phyloP scores from a whole-genome alignment of 2,888 invertebrate genomes.

The Petrolisthes cinctipes region DNA sequence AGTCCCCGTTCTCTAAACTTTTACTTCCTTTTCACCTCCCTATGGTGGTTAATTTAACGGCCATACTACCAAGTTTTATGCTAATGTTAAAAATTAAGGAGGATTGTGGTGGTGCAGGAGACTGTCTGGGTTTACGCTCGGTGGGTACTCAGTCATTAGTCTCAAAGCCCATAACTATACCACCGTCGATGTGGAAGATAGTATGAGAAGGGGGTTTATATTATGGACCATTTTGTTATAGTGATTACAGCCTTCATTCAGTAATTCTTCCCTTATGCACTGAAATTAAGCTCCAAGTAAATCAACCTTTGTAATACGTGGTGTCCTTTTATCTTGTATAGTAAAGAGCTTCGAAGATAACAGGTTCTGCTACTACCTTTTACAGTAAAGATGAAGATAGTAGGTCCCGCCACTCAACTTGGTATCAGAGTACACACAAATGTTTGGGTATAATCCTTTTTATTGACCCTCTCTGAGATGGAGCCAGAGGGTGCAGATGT shows the following conservation, averaged over 20 bases:
- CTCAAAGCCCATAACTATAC: background rate
- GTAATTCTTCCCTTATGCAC: too few relatives aligned
- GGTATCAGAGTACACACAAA: too few relatives aligned
- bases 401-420: too few relatives aligned
- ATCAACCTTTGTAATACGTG: too few relatives aligned
- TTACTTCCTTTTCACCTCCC: background rate
- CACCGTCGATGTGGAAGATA: background rate
- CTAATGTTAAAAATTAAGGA: constrained; percentile 51
- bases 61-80: constrained; percentile 48
- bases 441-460: background rate
- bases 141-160: background rate
- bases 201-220: background rate
- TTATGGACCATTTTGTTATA: too few relatives aligned
- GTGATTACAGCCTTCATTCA: too few relatives aligned
- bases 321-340: too few relatives aligned
- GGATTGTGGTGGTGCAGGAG: constrained; percentile 37
- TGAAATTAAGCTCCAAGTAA: too few relatives aligned
- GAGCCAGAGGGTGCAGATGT: background rate
- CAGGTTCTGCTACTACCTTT: too few relatives aligned
- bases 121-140: background rate
- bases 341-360: too few relatives aligned
- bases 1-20: background rate
- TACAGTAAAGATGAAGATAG: too few relatives aligned
- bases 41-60: constrained; percentile 41
- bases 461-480: background rate